Conservation (phyloP, 2,797 vertebrate genomes). For the Coregonus sp. region DNA sequence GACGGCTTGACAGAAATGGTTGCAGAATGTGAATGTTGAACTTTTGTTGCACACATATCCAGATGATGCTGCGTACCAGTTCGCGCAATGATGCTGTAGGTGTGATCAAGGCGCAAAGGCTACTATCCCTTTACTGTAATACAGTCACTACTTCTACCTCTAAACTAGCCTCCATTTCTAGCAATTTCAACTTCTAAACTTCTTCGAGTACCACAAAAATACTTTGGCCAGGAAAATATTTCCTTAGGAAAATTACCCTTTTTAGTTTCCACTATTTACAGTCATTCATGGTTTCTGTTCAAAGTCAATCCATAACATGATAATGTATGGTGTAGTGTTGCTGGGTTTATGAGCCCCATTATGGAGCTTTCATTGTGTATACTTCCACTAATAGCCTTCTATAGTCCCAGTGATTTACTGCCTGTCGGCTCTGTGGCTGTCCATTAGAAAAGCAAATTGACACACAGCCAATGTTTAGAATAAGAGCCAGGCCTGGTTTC, state of each 20-base stretch:
- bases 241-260: slow-evolving; percentile 20
- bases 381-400: slow-evolving; percentile 76
- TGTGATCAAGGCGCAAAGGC: too few species aligned
- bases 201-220: too few species aligned
- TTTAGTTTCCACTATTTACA: slow-evolving; percentile 40
- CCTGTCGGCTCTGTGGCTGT: slow-evolving; percentile 71
- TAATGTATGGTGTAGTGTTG: slow-evolving; percentile 71
- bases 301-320: slow-evolving; percentile 70
- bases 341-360: slow-evolving; percentile 77
- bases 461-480: slow-evolving; percentile 65
- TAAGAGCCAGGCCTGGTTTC: slow-evolving; percentile 24
- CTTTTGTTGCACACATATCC: too few species aligned
- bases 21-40: too few species aligned
- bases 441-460: slow-evolving; percentile 70
- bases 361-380: slow-evolving; percentile 75
- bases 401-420: slow-evolving; percentile 72
- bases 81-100: too few species aligned
- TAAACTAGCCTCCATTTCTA: too few species aligned
- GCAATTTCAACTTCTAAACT: too few species aligned
- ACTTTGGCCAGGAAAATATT: slow-evolving; percentile 3
- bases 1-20: too few species aligned
- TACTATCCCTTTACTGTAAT: too few species aligned
- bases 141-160: too few species aligned
- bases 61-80: too few species aligned
- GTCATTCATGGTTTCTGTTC: slow-evolving; percentile 46